Base-by-base conservation (phyloP, 2,888 invertebrate genomes). In the Sinelater perroti region DNA sequence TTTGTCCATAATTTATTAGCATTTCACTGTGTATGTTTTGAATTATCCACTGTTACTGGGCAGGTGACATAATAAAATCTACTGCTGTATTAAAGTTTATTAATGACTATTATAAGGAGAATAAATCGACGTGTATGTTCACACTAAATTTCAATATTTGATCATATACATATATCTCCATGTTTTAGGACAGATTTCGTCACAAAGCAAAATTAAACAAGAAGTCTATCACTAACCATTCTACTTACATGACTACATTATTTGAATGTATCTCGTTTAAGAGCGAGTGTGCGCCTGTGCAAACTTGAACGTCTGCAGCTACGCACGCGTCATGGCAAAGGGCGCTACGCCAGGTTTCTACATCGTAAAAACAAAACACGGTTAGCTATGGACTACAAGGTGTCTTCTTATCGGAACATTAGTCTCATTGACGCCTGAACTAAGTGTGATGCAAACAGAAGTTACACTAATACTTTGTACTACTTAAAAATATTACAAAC, bases 71-170 rank as follows among this genome's bases (percentile, higher is more conserved):
- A n/a, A n/a, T n/a, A n/a, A n/a, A n/a, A n/a, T n/a, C n/a, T n/a
- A n/a, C 13, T 56, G 44, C 13, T 50, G 52, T 59, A 54, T 40
- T 47, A 47, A 54, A 49, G 35, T 38, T 56, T 56, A 33, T 56
- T 54, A 33, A 17, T 49, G 49, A 33, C 61, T 56, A 58, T 46
- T 62, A 62, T 61, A 61, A 49, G 61, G 61, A 63, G 54, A 64
- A 65, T 59, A 62, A 56, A 62, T 64, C 54, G 56, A 60, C 53
- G 53, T 61, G 56, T 30, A 52, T 52, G 49, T 62, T 64, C 61
- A 64, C 62, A 62, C 62, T 40, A 60, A 61, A 62, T 57, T 64
- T 61, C 51, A 58, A n/a, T n/a, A n/a, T n/a, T n/a, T 62, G 60
- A 63, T 63, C 50, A 63, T 63, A 56, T 63, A 61, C 56, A 63